Conservation (phyloP, 2,113 vertebrate species). For the Actenoides hombroni region DNA sequence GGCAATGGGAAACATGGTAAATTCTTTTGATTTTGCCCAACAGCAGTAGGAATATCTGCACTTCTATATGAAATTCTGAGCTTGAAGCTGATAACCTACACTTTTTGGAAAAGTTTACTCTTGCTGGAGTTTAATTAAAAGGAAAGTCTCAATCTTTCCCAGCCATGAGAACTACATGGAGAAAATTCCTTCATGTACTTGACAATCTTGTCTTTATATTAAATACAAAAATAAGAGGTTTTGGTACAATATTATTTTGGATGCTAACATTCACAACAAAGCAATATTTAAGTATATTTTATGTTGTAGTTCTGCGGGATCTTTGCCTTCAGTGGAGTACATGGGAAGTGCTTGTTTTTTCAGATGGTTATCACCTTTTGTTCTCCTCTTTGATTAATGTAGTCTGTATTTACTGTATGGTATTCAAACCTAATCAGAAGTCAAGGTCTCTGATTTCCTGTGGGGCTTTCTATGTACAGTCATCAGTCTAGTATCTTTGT, state of each 20-base stretch:
- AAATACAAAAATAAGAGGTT: not conserved
- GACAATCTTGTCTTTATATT: not conserved
- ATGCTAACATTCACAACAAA: not conserved
- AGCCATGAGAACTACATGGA: not conserved
- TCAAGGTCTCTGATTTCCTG: not conserved
- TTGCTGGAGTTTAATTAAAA: not conserved
- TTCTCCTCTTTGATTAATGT: not conserved
- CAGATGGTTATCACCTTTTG: not conserved
- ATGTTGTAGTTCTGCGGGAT: not conserved
- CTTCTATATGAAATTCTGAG: not conserved
- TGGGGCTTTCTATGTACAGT: not conserved
- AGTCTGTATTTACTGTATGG: not conserved
- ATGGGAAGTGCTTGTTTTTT: not conserved
- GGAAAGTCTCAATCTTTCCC: not conserved
- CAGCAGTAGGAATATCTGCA: not conserved
- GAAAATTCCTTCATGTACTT: not conserved
- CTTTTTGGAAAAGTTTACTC: not conserved
- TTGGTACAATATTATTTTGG: not conserved
- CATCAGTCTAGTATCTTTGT: not conserved
- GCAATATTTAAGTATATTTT: not conserved
- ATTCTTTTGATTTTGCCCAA: not conserved
- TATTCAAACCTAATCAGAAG: not conserved
- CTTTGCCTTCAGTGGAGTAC: not conserved
- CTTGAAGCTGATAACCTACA: fast-evolving
- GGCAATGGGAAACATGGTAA: not conserved